phyloP scores from a whole-genome alignment of 2,113 vertebrate genomes.

The Dromaius novaehollandiae region DNA sequence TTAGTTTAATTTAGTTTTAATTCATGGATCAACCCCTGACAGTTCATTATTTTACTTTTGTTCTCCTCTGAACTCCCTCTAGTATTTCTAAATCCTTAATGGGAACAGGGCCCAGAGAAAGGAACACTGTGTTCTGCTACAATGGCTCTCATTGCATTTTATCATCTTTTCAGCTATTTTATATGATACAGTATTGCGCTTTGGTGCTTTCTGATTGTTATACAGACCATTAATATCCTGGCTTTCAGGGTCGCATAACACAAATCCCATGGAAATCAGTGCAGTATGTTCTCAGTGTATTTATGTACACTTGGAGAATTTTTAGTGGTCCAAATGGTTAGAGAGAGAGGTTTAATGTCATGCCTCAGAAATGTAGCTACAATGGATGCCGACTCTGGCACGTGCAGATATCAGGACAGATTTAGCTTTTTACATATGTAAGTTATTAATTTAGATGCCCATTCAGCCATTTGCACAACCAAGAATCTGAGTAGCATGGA shows the following conservation, averaged over 20 bases:
- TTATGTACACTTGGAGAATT: background rate
- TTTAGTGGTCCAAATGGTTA: background rate
- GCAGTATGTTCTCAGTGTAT: background rate
- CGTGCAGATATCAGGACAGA: background rate
- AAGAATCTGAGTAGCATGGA: background rate
- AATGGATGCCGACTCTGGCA: accelerated
- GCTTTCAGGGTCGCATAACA: background rate
- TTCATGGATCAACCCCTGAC: background rate
- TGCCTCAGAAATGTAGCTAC: background rate
- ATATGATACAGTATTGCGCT: background rate
- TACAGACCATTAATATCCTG: background rate
- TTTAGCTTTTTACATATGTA: background rate
- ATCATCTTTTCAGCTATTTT: background rate
- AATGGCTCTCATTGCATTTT: background rate
- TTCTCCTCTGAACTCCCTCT: background rate
- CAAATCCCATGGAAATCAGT: background rate
- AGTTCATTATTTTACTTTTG: background rate
- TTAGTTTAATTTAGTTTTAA: background rate
- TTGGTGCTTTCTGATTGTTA: constrained; percentile 7
- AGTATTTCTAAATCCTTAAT: background rate
- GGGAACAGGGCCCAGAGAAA: background rate
- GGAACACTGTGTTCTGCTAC: background rate
- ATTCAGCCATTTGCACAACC: background rate
- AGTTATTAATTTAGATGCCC: background rate
- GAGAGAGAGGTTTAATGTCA: background rate